Base-by-base conservation (phyloP, 2,888 invertebrate genomes). In the Diloba caeruleocephala region DNA sequence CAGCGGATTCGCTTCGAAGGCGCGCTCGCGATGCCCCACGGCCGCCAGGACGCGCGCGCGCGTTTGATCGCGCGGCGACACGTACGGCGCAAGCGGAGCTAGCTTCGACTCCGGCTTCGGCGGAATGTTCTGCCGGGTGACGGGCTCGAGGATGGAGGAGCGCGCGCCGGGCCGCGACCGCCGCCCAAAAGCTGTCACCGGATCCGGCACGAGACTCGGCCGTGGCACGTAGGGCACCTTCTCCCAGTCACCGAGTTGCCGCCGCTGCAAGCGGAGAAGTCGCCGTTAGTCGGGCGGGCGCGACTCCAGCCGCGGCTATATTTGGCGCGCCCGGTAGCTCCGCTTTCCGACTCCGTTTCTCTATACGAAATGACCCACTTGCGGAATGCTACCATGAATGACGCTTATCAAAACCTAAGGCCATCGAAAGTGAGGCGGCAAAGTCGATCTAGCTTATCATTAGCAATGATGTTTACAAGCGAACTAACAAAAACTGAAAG, bases 201-300 rank as follows among this genome's bases (percentile, higher is more conserved):
- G 97, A 85, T 97, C 97, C 71, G 97, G 95, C 75, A 97, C 96
- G 88, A 97, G 95, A 82, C 97, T 97, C 79, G 97, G 97, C 74
- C 97, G 95, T 74, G 97, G 97, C 81, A 97, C 97, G 92, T 95
- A 96, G 80, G 97, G 97, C 90, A 97, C 96, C 95, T 97, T 97
- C 92, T 97, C 97, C 97, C 97, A 97, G 81, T 97, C 97, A 82
- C 97, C 96, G 89, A 94, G 92, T 78, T 94, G 92, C 88, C 95
- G 96, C 96, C 95, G 96, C 96, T 96, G 96, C 93, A 96, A 96
- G 93, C 89, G 89, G 86, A 92, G 84, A 93, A 92, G 81, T 90
- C 89, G 88, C 89, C 91, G 89, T 92, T 93, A 92, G 87, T 89
- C 88, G 89, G 84, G 82, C 90, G 87, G 77, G 82, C 85, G 87